Evolutionary conservation across 2,888 invertebrate genomes (phyloP).

Genomic region (Strigamia maritima): DNA sequence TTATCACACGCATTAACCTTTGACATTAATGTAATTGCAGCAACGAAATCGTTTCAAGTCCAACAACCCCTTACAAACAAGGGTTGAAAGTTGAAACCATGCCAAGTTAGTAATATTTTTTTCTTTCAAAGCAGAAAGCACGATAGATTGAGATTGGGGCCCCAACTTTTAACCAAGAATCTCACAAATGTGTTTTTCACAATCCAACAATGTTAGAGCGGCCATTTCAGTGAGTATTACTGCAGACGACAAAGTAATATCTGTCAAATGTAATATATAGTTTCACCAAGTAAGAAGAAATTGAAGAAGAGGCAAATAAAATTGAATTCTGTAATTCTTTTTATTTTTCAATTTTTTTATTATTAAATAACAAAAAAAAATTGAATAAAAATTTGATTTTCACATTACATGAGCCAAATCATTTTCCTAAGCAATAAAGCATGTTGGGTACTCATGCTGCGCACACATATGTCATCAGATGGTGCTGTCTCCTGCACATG

Average conservation of each 20-base stretch:
- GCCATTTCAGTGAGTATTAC: not conserved
- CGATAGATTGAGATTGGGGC: not conserved
- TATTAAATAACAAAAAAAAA: not conserved
- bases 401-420: not conserved
- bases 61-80: not conserved
- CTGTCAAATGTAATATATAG: not conserved
- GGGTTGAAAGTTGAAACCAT: not conserved
- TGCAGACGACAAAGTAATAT: not conserved
- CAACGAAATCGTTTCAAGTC: not conserved
- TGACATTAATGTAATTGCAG: slow-evolving; percentile 1
- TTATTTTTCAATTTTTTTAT: not conserved
- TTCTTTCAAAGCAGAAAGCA: not conserved
- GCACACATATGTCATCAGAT: slow-evolving; percentile 22
- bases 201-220: not conserved
- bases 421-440: slow-evolving; percentile 19
- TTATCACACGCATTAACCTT: not conserved
- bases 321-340: not conserved
- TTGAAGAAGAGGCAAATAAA: not conserved
- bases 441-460: not conserved
- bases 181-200: not conserved
- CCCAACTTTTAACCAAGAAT: not conserved
- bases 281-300: not conserved
- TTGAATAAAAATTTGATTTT: not conserved
- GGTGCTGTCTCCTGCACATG: slow-evolving; percentile 13
- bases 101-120: not conserved